Evolutionary conservation across 2,888 invertebrate species (phyloP).

Genomic region (Dicyrtomina minuta): DNA sequence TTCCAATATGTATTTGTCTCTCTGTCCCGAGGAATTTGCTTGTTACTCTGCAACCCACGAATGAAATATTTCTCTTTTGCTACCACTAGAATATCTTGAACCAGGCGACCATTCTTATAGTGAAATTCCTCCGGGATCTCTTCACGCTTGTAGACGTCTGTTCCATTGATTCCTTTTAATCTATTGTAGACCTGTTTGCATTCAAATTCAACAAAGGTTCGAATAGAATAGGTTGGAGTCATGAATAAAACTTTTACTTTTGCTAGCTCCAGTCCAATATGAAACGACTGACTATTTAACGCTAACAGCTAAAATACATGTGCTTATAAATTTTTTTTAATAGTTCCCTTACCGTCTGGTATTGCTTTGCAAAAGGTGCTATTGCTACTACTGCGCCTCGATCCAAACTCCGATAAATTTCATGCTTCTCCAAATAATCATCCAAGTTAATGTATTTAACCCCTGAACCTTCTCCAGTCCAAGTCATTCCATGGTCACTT

Average conservation of each 20-base stretch:
- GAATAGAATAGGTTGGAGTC: background rate
- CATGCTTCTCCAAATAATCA: slow-evolving; percentile 51
- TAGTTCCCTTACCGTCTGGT: slow-evolving; percentile 46
- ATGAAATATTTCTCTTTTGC: slow-evolving; percentile 57
- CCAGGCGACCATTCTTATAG: slow-evolving; percentile 57
- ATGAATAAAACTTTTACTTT: too few relatives aligned
- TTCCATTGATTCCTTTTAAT: slow-evolving; percentile 51
- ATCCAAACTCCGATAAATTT: slow-evolving; percentile 53
- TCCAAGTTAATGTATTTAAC: slow-evolving; percentile 54
- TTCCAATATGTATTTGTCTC: slow-evolving; percentile 29
- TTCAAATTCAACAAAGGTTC: slow-evolving; percentile 12
- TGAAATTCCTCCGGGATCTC: slow-evolving; percentile 58
- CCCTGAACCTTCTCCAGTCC: slow-evolving; percentile 51
- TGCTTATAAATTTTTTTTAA: too few relatives aligned
- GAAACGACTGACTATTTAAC: background rate
- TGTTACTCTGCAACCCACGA: slow-evolving; percentile 46
- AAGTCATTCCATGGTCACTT: slow-evolving; percentile 57
- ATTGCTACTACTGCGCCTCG: slow-evolving; percentile 54
- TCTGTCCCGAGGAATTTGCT: slow-evolving; percentile 46
- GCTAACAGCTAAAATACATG: too few relatives aligned
- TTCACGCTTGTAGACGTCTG: slow-evolving; percentile 56
- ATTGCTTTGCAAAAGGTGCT: slow-evolving; percentile 48
- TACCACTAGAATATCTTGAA: slow-evolving; percentile 58
- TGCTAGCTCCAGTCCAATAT: background rate
- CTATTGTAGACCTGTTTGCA: slow-evolving; percentile 50